Evolutionary conservation across 1,140 invertebrate genomes (phyloP).

Genomic region (Dermatophagoides farinae): DNA sequence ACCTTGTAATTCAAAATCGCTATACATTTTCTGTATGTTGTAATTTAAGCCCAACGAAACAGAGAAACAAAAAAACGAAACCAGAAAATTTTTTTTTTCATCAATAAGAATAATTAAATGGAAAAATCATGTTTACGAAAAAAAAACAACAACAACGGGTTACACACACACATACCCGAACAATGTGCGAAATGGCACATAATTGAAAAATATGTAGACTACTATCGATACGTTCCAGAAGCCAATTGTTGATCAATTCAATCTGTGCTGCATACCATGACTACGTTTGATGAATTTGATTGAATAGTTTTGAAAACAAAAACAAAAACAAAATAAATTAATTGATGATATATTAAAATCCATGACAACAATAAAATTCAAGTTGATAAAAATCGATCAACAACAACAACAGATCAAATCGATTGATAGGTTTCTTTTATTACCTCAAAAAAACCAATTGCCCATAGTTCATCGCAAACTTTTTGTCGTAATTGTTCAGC

Average conservation of each 20-base stretch:
- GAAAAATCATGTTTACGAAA: no score
- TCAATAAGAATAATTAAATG: no score
- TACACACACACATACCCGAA: conserved; percentile 73
- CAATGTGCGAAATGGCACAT: conserved; percentile 82
- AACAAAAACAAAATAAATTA: not conserved
- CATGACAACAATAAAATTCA: not conserved
- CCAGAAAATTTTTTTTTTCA: no score
- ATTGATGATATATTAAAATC: not conserved
- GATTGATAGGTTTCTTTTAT: conserved; percentile 13
- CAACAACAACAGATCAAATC: no score
- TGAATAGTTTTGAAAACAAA: not conserved
- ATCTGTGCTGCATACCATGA: conserved; percentile 91
- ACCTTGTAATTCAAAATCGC: conserved; percentile 95
- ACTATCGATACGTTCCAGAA: conserved; percentile 76
- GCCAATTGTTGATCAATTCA: conserved; percentile 79
- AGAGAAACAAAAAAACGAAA: not conserved
- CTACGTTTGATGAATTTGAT: conserved; percentile 26
- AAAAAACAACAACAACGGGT: no score
- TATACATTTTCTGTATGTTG: conserved; percentile 90
- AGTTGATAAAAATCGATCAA: no score
- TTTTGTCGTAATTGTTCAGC: conserved; percentile 95
- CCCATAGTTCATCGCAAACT: conserved; percentile 91
- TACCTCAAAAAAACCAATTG: conserved; percentile 85
- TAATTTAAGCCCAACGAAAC: no score
- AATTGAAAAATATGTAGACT: conserved; percentile 90